Base-by-base conservation (phyloP, 2,113 vertebrate species). In the Hystrix cristata region DNA sequence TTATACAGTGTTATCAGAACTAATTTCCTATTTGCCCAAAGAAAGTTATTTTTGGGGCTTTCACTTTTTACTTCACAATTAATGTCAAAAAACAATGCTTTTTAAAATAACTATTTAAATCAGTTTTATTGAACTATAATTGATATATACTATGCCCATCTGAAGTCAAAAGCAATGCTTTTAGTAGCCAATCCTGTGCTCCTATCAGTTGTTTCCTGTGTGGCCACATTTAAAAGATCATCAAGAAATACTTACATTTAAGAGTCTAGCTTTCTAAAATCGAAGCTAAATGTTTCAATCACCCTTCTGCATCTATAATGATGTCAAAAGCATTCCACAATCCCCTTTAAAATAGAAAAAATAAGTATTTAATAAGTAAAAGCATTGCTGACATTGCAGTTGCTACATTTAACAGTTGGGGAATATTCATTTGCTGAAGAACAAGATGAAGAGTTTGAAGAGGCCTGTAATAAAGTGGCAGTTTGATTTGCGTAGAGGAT, bases 401-500 rank as follows among this genome's bases (percentile, higher is more conserved):
- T 97, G 91, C 3, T 95, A 71, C 60, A 94, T 94, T 95, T 97
- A 96, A 95, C 29, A 90, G 51, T 93, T 88, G 90, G 90, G 90
- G 74, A 93, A 95, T 65, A 85, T 71, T 96, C 38, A 72, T 97
- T 98, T 90, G 74, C 84, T 62, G 60, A 97, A 88, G 94, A 98
- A 65, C 5, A 71, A 76, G 87, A 11, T 88, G 92, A 98, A 98
- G 94, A 96, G 71, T 92, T 93, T 90, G 96, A 95, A 90, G 97
- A 97, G 97, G 79, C 93, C 78, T 85, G 57, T 34, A 12, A 86
- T 95, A 95, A 89, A 95, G 60, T 74, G 96, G 90, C 90, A 96
- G 25, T 94, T 97, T 98, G 97, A 98, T 98, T 98, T 98, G 95
- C 97, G 74, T 90, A 80, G 89, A 79, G 21, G 29, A 92, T 76